These are phyloP conservation scores for Spizella passerina DNA, from an alignment of 2,797 vertebrate species.

Conservation along the genomic window DNA sequence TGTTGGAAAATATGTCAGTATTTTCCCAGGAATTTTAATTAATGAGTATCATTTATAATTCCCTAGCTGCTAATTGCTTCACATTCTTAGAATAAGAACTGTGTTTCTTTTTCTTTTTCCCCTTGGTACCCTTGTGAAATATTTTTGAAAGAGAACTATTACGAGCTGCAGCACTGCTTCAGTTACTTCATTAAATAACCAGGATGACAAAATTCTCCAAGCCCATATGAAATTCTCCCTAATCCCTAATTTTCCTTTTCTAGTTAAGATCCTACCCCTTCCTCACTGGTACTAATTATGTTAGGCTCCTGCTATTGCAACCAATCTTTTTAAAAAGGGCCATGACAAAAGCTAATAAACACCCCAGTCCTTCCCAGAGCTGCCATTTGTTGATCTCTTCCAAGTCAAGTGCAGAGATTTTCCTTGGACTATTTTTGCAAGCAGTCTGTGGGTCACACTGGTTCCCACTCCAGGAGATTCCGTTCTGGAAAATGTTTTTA, in stretches of 20 bases:
- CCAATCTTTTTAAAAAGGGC: background rate
- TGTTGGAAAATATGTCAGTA: background rate
- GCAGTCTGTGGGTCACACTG: background rate
- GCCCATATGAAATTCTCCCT: background rate
- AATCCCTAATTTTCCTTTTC: background rate
- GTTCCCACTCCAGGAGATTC: background rate
- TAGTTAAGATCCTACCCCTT: background rate
- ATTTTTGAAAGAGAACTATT: background rate
- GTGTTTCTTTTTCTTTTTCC: background rate
- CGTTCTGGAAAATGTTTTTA: background rate
- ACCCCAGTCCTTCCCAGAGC: background rate
- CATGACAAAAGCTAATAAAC: background rate
- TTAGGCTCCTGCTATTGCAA: background rate
- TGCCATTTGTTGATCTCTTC: background rate
- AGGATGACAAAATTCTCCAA: background rate
- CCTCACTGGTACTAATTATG: background rate
- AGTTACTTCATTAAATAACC: background rate
- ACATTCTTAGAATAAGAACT: background rate
- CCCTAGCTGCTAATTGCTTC: background rate
- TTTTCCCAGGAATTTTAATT: slow-evolving; percentile 6
- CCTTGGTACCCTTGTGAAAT: background rate
- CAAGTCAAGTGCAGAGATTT: background rate
- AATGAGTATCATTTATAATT: background rate
- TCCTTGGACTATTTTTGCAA: background rate
- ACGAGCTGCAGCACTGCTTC: background rate